These are phyloP conservation scores for Globicephala melas DNA, from an alignment of 2,113 vertebrate genomes.

Conservation along the genomic window DNA sequence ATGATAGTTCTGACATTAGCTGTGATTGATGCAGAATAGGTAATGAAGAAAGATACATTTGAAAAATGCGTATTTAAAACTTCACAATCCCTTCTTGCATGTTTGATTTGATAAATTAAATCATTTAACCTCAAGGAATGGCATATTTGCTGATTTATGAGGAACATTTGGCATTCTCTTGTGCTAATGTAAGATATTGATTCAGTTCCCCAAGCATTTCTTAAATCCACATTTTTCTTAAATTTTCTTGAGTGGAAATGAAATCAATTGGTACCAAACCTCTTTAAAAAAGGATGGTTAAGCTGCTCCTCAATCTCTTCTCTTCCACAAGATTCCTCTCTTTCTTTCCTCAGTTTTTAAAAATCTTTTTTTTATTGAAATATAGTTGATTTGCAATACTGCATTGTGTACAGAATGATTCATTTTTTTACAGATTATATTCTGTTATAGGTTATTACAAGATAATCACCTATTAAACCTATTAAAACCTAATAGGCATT, in stretches of 20 bases:
- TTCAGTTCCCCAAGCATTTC: background rate
- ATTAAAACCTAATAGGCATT: background rate
- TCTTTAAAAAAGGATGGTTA: background rate
- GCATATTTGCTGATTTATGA: background rate
- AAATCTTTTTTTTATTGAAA: background rate
- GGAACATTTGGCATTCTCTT: background rate
- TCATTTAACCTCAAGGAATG: background rate
- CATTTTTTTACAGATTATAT: background rate
- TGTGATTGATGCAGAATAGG: background rate
- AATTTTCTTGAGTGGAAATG: background rate
- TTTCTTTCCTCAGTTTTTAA: background rate
- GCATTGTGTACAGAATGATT: background rate
- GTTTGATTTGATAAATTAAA: background rate
- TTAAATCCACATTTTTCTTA: background rate
- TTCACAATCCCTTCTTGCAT: background rate
- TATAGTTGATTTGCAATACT: background rate
- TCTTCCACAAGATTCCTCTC: background rate
- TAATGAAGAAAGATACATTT: background rate
- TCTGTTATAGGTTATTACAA: no score
- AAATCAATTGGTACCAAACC: background rate
- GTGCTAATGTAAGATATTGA: background rate
- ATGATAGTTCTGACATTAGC: background rate
- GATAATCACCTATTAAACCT: background rate
- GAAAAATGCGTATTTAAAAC: background rate
- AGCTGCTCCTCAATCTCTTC: background rate